Conservation (phyloP, 1,140 invertebrate species). For the Subanguina moxae region DNA sequence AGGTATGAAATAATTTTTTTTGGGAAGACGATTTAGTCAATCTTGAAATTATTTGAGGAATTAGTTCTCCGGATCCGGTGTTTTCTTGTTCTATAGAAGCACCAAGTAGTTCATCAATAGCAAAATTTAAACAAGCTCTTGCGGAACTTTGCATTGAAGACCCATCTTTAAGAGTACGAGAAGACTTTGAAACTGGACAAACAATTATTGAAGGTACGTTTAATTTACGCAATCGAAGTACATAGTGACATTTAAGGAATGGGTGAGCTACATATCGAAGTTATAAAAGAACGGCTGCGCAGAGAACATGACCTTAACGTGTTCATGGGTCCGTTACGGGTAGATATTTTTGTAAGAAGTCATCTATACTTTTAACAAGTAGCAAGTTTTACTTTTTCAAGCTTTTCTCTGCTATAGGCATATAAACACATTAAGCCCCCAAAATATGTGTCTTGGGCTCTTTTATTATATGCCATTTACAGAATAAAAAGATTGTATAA, state of each 20-base stretch:
- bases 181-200: constrained; percentile 49
- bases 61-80: constrained; percentile 23
- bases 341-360: constrained; percentile 61
- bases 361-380: too few species aligned
- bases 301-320: constrained; percentile 86
- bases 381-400: too few species aligned
- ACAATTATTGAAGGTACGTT: constrained; percentile 50
- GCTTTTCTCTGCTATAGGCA: too few species aligned
- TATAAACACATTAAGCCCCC: too few species aligned
- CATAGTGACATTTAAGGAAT: constrained; percentile 65
- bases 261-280: constrained; percentile 93
- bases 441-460: too few species aligned
- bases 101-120: constrained; percentile 73
- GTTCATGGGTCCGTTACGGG: constrained; percentile 86
- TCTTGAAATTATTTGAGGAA: too few species aligned
- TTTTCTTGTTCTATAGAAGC: constrained; percentile 83
- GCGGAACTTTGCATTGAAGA: constrained; percentile 81
- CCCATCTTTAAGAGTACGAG: constrained; percentile 71
- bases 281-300: constrained; percentile 79
- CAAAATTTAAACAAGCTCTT: constrained; percentile 77
- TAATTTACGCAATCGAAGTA: background rate
- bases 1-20: background rate
- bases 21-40: too few species aligned
- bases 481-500: too few species aligned
- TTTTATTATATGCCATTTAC: too few species aligned